Evolutionary conservation across 2,888 invertebrate species (phyloP), one percentile per base, ranked within the genome.

Genomic region (Allygus modestus): DNA sequence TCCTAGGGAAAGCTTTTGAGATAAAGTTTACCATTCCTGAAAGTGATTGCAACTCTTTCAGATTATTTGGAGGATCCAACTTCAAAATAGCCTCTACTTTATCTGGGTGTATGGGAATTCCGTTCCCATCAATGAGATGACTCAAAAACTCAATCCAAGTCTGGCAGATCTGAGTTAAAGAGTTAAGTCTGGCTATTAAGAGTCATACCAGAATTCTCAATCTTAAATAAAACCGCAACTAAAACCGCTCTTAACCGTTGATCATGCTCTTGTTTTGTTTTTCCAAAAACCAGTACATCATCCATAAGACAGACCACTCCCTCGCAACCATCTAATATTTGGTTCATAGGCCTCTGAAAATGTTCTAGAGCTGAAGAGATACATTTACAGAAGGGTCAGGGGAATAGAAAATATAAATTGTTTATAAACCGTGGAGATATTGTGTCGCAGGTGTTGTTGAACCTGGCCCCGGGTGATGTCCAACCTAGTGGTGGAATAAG

Each of bases 381-480:
- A n/a, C n/a, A n/a, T n/a, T n/a, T n/a, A n/a, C n/a, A n/a, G n/a
- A n/a, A n/a, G n/a, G n/a, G n/a, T n/a, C n/a, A n/a, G n/a, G n/a
- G n/a, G n/a, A n/a, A n/a, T n/a, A n/a, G n/a, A n/a, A n/a, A n/a
- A n/a, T n/a, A n/a, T n/a, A n/a, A n/a, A n/a, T n/a, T n/a, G n/a
- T n/a, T n/a, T n/a, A n/a, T n/a, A n/a, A n/a, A n/a, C n/a, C 11
- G 51, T 51, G n/a, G n/a, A n/a, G n/a, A n/a, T n/a, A n/a, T n/a
- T n/a, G n/a, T n/a, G n/a, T n/a, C 20, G n/a, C 31, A 65, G 65
- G 65, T 65, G 26, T 65, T 65, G 65, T 31, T 65, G 65, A 65
- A 65, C 15, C 65, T 65, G 17, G 65, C 65, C 5, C n/a, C 65
- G 65, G 15, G 65, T 65, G 28, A 65, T 65, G 65, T 65, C 97